Conservation (phyloP, 2,113 vertebrate genomes). For the Aegypius monachus region DNA sequence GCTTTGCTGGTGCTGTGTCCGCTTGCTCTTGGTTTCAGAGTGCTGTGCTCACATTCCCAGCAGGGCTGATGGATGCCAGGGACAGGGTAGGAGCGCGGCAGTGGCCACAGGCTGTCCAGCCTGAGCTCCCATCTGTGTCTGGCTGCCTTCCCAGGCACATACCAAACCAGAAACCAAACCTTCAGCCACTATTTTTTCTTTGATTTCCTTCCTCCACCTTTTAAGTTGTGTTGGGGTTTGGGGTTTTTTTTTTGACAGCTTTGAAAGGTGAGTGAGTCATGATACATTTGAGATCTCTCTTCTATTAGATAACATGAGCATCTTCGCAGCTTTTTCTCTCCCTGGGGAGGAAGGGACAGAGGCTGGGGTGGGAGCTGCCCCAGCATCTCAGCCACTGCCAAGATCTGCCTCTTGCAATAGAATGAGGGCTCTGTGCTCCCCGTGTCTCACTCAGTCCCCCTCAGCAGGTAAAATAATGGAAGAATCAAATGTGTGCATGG, state of each 20-base stretch:
- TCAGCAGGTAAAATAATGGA: neutral
- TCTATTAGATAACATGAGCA: neutral
- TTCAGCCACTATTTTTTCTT: neutral
- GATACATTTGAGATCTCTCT: neutral
- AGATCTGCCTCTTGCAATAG: neutral
- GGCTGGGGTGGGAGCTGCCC: neutral
- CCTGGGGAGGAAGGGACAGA: neutral
- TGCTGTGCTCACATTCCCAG: neutral
- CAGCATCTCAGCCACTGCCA: neutral
- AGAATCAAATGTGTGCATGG: neutral
- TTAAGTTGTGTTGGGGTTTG: neutral
- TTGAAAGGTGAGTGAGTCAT: conserved; percentile 30
- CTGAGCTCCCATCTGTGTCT: neutral
- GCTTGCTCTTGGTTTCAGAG: neutral
- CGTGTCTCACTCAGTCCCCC: neutral
- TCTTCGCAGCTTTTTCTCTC: neutral
- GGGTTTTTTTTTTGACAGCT: neutral
- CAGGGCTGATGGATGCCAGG: neutral
- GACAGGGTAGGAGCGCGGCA: neutral
- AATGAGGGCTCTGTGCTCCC: neutral
- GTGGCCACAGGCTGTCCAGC: neutral
- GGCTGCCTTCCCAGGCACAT: neutral
- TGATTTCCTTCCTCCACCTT: neutral
- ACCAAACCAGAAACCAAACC: neutral
- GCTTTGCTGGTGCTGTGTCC: neutral